Evolutionary conservation across 2,797 vertebrate genomes (phyloP).

Genomic region (Calcarius lapponicus): DNA sequence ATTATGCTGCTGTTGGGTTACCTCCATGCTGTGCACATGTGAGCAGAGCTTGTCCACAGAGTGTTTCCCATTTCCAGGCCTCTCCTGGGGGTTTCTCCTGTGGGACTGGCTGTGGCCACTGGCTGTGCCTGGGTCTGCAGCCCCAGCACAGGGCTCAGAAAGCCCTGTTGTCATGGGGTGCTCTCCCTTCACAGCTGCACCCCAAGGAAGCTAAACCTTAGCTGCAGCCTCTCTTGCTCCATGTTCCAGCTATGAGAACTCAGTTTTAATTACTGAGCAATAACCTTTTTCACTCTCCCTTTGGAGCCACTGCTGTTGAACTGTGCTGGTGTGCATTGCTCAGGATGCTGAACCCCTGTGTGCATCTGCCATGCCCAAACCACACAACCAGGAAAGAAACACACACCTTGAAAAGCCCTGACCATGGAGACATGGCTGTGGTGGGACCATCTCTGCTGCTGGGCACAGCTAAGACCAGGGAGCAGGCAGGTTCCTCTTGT

Average conservation of each 20-base stretch:
- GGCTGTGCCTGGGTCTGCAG: neutral
- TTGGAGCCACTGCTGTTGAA: neutral
- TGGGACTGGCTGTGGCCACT: neutral
- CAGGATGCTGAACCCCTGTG: neutral
- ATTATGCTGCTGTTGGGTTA: neutral
- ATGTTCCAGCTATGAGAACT: neutral
- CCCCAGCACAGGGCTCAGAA: neutral
- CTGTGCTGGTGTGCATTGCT: neutral
- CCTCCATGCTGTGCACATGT: neutral
- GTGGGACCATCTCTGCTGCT: neutral
- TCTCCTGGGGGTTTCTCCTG: neutral
- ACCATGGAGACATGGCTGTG: rapidly evolving
- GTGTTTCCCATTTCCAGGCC: neutral
- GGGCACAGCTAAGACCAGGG: neutral
- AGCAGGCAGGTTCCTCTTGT: neutral
- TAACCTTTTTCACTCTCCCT: neutral
- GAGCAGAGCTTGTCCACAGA: neutral
- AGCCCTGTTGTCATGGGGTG: rapidly evolving
- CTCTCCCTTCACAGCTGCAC: neutral
- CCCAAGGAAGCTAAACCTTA: neutral
- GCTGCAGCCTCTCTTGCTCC: neutral
- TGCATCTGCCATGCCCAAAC: neutral
- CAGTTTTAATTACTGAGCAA: neutral
- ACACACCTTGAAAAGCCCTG: neutral
- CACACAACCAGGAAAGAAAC: neutral